Percentiles rank a stretch among this genome's conserved stretches.
phyloP scores from a whole-genome alignment of 2,888 invertebrate species.

The Incurvaria masculella region DNA sequence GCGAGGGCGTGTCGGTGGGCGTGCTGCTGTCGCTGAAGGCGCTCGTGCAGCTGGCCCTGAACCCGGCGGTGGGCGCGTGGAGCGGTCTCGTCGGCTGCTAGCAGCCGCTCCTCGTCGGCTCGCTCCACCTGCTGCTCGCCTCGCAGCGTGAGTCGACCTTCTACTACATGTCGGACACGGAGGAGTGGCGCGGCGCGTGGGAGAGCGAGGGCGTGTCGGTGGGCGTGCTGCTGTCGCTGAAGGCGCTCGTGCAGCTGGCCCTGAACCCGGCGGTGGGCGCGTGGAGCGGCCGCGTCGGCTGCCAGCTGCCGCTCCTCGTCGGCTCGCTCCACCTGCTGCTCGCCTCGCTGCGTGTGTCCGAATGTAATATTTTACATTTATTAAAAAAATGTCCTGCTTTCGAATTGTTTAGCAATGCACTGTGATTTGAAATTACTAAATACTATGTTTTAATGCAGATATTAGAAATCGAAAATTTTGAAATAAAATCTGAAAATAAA shows the following conservation, averaged over 20 bases:
- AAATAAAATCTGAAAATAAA: too few species aligned
- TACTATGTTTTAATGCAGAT: too few species aligned
- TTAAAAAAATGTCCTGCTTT: background rate
- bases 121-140: conserved; percentile 30
- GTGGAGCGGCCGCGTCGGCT: conserved; percentile 30
- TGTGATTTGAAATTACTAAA: background rate
- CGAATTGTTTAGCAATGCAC: conserved; percentile 1
- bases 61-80: conserved; percentile 32
- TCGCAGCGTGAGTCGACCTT: conserved; percentile 35
- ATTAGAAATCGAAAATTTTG: too few species aligned
- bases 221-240: conserved; percentile 38
- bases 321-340: conserved; percentile 29
- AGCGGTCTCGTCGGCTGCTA: conserved; percentile 31
- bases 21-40: conserved; percentile 41
- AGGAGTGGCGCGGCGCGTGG: too few species aligned
- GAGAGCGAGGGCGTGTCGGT: conserved; percentile 31
- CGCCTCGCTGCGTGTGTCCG: conserved; percentile 26
- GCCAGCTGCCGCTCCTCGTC: conserved; percentile 27
- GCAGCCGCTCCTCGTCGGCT: conserved; percentile 25
- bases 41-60: conserved; percentile 31
- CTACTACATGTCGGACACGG: too few species aligned
- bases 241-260: conserved; percentile 37
- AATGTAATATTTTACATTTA: background rate
- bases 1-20: conserved; percentile 29
- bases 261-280: conserved; percentile 31